phyloP scores from a whole-genome alignment of 1,140 invertebrate genomes.

The Lepidurus apus region DNA sequence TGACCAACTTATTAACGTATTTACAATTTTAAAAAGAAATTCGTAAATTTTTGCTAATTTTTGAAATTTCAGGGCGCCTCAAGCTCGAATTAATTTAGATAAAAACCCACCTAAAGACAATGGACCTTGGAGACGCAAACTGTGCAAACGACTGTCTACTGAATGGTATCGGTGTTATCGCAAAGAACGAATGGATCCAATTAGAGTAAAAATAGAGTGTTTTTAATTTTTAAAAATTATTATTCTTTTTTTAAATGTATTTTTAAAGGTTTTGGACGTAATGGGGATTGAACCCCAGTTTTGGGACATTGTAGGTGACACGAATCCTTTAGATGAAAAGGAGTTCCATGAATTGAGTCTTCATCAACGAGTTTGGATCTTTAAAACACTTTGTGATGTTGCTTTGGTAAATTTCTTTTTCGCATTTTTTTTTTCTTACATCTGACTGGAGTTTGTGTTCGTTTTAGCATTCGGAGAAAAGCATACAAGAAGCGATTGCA shows the following conservation, averaged over 20 bases:
- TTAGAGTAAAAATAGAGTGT: slow-evolving; percentile 44
- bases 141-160: slow-evolving; percentile 46
- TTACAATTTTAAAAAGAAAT: background rate
- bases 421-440: background rate
- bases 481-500: slow-evolving; percentile 46
- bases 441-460: background rate
- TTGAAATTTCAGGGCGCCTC: background rate
- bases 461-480: slow-evolving; percentile 46
- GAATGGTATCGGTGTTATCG: slow-evolving; percentile 54
- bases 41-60: slow-evolving; percentile 19
- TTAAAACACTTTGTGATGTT: slow-evolving; percentile 57
- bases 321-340: slow-evolving; percentile 48
- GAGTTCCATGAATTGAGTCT: slow-evolving; percentile 55
- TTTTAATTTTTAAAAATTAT: slow-evolving; percentile 24
- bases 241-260: slow-evolving; percentile 35
- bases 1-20: slow-evolving; percentile 54
- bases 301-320: slow-evolving; percentile 50
- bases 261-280: slow-evolving; percentile 50
- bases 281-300: slow-evolving; percentile 52
- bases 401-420: slow-evolving; percentile 47
- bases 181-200: slow-evolving; percentile 45
- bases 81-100: slow-evolving; percentile 28
- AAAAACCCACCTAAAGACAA: background rate
- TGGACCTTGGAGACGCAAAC: slow-evolving; percentile 51
- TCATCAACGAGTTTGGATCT: slow-evolving; percentile 53